phyloP scores from a whole-genome alignment of 2,113 vertebrate species.

The Heteronetta atricapilla region DNA sequence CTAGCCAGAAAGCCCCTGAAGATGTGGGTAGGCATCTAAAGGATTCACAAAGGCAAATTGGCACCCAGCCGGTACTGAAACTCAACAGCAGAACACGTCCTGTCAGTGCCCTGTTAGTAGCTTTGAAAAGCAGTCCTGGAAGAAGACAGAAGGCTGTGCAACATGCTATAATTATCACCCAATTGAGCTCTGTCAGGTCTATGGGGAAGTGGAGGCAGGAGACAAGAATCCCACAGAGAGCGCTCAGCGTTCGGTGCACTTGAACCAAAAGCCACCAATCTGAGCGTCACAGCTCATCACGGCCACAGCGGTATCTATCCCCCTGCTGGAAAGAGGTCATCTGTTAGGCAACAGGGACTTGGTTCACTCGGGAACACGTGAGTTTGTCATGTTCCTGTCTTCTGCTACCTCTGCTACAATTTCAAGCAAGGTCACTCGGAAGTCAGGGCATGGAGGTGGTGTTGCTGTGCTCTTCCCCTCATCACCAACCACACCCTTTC shows the following conservation, averaged over 20 bases:
- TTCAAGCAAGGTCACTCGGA: not conserved
- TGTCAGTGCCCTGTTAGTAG: not conserved
- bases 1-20: not conserved
- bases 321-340: not conserved
- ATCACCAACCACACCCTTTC: not conserved
- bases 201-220: not conserved
- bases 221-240: not conserved
- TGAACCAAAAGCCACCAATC: not conserved
- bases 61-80: not conserved
- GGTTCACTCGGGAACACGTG: not conserved
- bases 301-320: not conserved
- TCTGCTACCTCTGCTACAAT: not conserved
- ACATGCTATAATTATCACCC: not conserved
- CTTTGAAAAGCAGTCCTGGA: not conserved
- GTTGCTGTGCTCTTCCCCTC: not conserved
- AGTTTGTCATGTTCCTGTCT: not conserved
- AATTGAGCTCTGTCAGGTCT: not conserved
- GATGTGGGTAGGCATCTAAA: not conserved
- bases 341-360: not conserved
- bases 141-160: not conserved
- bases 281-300: not conserved
- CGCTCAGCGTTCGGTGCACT: not conserved
- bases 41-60: not conserved
- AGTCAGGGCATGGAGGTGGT: not conserved
- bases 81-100: not conserved